Evolutionary conservation across 1,140 invertebrate species (phyloP).

Genomic region (Diabrotica virgifera): DNA sequence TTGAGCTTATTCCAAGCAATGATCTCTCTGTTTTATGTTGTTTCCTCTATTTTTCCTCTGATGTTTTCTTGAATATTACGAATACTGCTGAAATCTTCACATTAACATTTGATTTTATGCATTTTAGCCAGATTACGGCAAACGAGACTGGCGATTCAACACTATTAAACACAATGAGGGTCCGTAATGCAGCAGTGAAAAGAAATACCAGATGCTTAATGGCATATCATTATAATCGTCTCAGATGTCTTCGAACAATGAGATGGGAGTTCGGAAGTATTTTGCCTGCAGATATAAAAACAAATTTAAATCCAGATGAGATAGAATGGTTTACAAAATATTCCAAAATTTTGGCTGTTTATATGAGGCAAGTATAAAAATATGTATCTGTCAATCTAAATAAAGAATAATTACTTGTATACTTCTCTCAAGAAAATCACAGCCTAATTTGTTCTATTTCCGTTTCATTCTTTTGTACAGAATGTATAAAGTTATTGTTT

Average conservation of each 20-base stretch:
- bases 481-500: too few species aligned
- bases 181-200: slow-evolving; percentile 80
- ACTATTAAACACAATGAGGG: slow-evolving; percentile 65
- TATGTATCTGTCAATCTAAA: not conserved
- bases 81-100: slow-evolving; percentile 16
- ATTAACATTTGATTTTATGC: slow-evolving; percentile 33
- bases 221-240: slow-evolving; percentile 83
- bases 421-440: too few species aligned
- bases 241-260: slow-evolving; percentile 75
- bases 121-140: slow-evolving; percentile 47
- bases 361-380: slow-evolving; percentile 72
- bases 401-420: not conserved
- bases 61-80: too few species aligned
- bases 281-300: slow-evolving; percentile 79
- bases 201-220: slow-evolving; percentile 88
- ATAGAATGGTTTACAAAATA: slow-evolving; percentile 85
- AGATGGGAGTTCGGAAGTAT: slow-evolving; percentile 93
- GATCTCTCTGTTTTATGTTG: too few species aligned
- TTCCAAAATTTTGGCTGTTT: slow-evolving; percentile 79
- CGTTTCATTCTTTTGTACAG: too few species aligned
- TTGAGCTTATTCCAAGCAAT: too few species aligned
- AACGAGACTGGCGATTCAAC: slow-evolving; percentile 50
- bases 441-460: too few species aligned
- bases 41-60: too few species aligned
- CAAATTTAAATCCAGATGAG: slow-evolving; percentile 78